phyloP scores from a whole-genome alignment of 2,888 invertebrate species.

The Microchrysa polita region DNA sequence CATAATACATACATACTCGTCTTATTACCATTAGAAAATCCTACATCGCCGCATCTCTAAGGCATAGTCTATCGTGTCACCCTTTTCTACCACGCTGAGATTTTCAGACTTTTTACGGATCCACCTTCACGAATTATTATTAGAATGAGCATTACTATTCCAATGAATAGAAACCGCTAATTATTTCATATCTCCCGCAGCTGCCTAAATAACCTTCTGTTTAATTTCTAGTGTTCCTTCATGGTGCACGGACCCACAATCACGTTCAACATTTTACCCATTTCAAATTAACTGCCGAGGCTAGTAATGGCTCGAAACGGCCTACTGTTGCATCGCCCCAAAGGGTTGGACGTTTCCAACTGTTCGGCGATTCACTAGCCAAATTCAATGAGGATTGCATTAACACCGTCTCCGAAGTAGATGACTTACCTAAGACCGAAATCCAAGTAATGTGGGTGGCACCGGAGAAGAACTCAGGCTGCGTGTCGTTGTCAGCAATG shows the following conservation, averaged over 20 bases:
- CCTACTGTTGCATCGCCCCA: constrained; percentile 65
- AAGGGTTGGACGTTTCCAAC: constrained; percentile 76
- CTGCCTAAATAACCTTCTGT: too few species aligned
- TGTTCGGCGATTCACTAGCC: constrained; percentile 69
- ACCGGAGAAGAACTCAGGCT: constrained; percentile 84
- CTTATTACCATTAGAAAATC: too few species aligned
- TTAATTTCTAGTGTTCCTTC: constrained; percentile 69
- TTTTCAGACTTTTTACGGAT: too few species aligned
- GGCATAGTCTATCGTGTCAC: too few species aligned
- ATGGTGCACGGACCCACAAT: constrained; percentile 73
- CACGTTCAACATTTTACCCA: constrained; percentile 80
- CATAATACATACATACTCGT: too few species aligned
- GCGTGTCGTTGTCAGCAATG: constrained; percentile 89
- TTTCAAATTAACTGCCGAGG: constrained; percentile 80
- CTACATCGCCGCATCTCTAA: too few species aligned
- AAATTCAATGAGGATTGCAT: constrained; percentile 84
- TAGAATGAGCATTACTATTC: too few species aligned
- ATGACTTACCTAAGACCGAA: constrained; percentile 82
- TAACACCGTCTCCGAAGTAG: constrained; percentile 84
- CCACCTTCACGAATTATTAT: too few species aligned
- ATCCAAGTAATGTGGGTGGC: constrained; percentile 93
- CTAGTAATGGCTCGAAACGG: constrained; percentile 56
- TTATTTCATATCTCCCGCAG: too few species aligned
- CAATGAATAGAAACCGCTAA: too few species aligned
- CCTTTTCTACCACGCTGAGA: too few species aligned